Base-by-base conservation (phyloP, 2,113 vertebrate species). In the Piprites chloris region DNA sequence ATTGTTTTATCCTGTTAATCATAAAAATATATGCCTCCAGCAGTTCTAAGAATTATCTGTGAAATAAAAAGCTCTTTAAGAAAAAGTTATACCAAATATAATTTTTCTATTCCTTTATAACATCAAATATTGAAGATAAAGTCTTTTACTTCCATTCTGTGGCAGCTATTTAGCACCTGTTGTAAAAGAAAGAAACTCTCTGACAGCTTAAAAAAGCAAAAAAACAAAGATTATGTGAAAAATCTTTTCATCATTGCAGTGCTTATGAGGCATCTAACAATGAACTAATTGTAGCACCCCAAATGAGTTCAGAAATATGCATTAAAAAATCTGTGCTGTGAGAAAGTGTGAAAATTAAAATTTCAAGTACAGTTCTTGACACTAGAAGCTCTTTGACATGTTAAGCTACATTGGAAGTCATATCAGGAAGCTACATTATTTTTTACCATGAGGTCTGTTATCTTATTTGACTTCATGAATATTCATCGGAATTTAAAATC, bases 401-500 rank as follows among this genome's bases (percentile, higher is more conserved):
- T 44, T 90, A 93, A 93, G 23, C 78, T 73, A 35, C 28, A 85
- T 32, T 89, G 78, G 81, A 90, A 95, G 39, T 83, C 23, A 7
- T 91, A 93, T 76, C 69, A 93, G 53, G 77, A 95, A 89, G 59
- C 33, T 50, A 89, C 30, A 73, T 85, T 20, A 90, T 82, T 91
- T 96, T 44, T 76, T 85, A 71, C 88, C 67, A 87, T 44, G 22
- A 47, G 22, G 35, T 61, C 52, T 66, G 59, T 85, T 92, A 79
- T 83, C 58, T 91, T 82, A 82, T 66, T 79, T 93, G 55, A 83
- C 16, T 6, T 12, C 10, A 81, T 94, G 56, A 93, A 95, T 96
- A 96, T 90, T 88, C 63, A 93, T 80, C 74, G 90, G 55, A 83
- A 95, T 90, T 77, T 95, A 71, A 32, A 78, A 23, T 80, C 26